Evolutionary conservation across 64 coral and sea anemone genomes (phyloP).

Genomic region (Catalaphyllia jardinei): DNA sequence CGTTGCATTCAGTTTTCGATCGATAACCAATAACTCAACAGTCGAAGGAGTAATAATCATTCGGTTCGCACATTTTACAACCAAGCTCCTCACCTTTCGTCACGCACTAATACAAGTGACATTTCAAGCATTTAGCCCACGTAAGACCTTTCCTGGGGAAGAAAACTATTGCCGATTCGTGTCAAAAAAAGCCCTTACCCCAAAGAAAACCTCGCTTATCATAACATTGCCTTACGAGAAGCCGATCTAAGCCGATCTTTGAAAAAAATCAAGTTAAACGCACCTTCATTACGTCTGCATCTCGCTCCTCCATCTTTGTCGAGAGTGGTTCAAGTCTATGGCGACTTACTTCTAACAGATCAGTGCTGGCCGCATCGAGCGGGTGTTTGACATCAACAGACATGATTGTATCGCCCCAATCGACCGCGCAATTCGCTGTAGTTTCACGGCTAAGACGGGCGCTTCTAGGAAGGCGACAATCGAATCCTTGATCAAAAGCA

Average conservation of each 20-base stretch:
- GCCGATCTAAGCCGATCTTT: constrained; percentile 9
- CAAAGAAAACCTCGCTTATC: not conserved
- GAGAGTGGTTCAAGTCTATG: constrained; percentile 85
- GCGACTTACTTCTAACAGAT: constrained; percentile 92
- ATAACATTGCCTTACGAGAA: not conserved
- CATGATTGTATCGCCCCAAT: constrained; percentile 60
- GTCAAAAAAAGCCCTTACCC: not conserved
- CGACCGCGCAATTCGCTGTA: constrained; percentile 23
- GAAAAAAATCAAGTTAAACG: constrained; percentile 30
- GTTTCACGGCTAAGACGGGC: not conserved
- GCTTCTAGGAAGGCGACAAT: not conserved
- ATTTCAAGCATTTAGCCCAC: constrained; percentile 7
- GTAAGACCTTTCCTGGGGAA: not conserved
- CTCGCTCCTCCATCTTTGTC: constrained; percentile 87
- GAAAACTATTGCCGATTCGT: not conserved
- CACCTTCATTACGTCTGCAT: constrained; percentile 89
- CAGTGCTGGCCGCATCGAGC: constrained; percentile 83
- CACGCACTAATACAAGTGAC: constrained; percentile 44
- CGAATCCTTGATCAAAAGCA: constrained; percentile 33
- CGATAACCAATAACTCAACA: not conserved
- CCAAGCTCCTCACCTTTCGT: not conserved
- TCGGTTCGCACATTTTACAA: not conserved
- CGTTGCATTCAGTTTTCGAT: not conserved
- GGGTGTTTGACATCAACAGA: constrained; percentile 94
- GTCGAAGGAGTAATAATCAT: not conserved